Base-by-base conservation (phyloP, 2,797 vertebrate species). In the Cephalopachus bancanus region DNA sequence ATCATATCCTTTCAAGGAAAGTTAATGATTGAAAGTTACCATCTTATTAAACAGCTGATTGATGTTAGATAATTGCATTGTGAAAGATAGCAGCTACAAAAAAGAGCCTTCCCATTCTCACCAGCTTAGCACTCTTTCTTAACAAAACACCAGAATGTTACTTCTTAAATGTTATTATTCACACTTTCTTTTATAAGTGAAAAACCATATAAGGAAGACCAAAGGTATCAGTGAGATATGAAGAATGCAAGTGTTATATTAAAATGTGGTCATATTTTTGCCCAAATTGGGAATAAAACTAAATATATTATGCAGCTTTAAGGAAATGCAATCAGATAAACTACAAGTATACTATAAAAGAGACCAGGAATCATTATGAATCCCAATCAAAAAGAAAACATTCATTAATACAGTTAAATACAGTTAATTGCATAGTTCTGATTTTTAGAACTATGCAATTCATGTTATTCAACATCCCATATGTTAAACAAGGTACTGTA, bases 41-140 rank as follows among this genome's bases (percentile, higher is more conserved):
- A 87, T 95, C 60, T 19, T 91, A 60, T 97, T 96, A 97, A 20
- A 19, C 16, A 91, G 89, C 37, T 90, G 85, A 96, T 72, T 96
- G 95, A 97, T 96, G 91, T n/a, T 72, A 65, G 75, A 92, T 96
- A 97, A 97, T 97, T 97, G 78, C 79, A 53, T 57, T 33, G 22
- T 84, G 69, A 86, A 95, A 96, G n/a, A 85, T 1, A 89, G 15
- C 16, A 53, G 44, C 53, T 89, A 71, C 67, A 93, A 65, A 92
- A 92, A 83, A 79, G 2, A 75, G 9, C 5, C 57, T 53, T 76
- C 49, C 33, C 28, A 20, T 75, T 96, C 91, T 93, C 69, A 86
- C 74, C 20, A 91, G 30, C 6, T 91, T 93, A 89, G 17, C 67
- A 44, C 53, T 65, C 16, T 83, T 89, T 94, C 55, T 17, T 83